A percentile compares a stretch with the other conserved stretches of the same genome.
Evolutionary conservation across 2,113 vertebrate genomes (phyloP).

Genomic region (Petrocephalus zakoni): DNA sequence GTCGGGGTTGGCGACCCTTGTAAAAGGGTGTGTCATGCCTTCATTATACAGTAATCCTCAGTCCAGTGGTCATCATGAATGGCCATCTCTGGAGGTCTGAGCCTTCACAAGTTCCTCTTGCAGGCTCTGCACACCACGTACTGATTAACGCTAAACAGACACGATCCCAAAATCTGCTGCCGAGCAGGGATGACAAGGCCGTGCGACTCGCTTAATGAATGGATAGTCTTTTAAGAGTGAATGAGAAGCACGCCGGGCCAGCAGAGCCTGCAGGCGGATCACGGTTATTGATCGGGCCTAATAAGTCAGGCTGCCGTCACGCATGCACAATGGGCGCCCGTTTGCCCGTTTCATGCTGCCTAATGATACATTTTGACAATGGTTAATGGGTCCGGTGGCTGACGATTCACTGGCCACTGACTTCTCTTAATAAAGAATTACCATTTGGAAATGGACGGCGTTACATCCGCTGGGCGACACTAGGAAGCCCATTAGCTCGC

Average conservation of each 20-base stretch:
- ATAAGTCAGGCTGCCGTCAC: conserved; percentile 11
- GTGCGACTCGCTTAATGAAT: background rate
- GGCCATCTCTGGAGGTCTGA: background rate
- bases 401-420: conserved; percentile 26
- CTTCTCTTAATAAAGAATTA: conserved; percentile 29
- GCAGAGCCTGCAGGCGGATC: background rate
- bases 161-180: background rate
- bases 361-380: conserved; percentile 25
- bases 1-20: background rate
- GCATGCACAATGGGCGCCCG: background rate
- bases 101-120: background rate
- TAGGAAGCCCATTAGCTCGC: conserved; percentile 30
- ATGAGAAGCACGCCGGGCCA: background rate
- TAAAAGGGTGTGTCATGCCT: background rate
- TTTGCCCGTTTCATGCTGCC: background rate
- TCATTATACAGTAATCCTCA: background rate
- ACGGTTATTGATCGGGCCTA: conserved; percentile 7
- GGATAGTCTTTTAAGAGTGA: conserved; percentile 8
- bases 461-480: conserved; percentile 22
- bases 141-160: background rate
- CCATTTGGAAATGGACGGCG: conserved; percentile 27
- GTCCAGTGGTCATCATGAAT: background rate
- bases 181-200: background rate
- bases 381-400: conserved; percentile 20
- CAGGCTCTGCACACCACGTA: background rate